Base-by-base conservation (phyloP, 2,797 vertebrate species). In the Leucoraja ocellata region DNA sequence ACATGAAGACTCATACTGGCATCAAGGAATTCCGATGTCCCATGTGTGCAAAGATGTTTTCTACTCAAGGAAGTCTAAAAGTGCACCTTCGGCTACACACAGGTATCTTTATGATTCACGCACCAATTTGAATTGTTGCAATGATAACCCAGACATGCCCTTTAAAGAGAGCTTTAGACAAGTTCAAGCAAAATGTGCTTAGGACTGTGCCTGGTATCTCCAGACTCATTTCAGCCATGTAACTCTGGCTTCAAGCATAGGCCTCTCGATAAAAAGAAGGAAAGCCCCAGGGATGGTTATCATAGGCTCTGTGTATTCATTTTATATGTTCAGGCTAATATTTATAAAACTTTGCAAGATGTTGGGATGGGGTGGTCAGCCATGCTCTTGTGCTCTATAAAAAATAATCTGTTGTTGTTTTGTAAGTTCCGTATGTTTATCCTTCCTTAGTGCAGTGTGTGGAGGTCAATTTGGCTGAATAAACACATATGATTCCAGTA, bases 61-160 rank as follows among this genome's bases (percentile, higher is more conserved):
- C 99, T 96, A 99, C 99, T 93, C 99, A 98, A 93, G 99, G 99
- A 93, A 99, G 99, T 97, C 98, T 99, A 97, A 99, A 99, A 96
- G 99, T 99, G 94, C 99, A 99, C 95, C 98, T 98, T 96, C 98
- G 99, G 88, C 97, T 99, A 84, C 99, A 99, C 95, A 99, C 99
- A 96, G 99, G 99, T 99, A 95, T 94, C 23, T 46, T 90, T 71
- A 73, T 28, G 39, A 54, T 32, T 76, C 23, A 18, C 76, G 8
- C 7, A 54, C 58, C 25, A n/a, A 76, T 46, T 76, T n/a, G 13
- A n/a, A 79, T 54, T 74, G 23, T 81, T 58, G 21, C 63, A n/a
- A 32, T 77, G 61, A 39, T 93, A 80, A 93, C 8, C 54, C 63
- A 36, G 61, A 25, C n/a, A 39, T 68, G 21, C 36, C 61, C 32